Percentiles rank a stretch among this genome's conserved stretches.
phyloP scores from a whole-genome alignment of 2,888 invertebrate genomes.

The Willowsia nigromaculata region DNA sequence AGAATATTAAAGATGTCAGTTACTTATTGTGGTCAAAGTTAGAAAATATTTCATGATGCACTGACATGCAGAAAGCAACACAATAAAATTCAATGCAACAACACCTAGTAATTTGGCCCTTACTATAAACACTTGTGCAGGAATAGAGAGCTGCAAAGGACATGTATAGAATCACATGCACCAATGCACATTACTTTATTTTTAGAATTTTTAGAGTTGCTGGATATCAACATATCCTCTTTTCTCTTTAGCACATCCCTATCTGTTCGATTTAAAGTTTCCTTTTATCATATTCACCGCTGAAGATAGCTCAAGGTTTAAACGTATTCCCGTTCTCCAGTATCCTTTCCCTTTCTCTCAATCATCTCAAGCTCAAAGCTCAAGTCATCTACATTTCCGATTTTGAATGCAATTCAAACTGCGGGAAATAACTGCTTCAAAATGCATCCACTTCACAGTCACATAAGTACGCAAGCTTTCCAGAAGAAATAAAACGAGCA shows the following conservation, averaged over 20 bases:
- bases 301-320: conserved; percentile 35
- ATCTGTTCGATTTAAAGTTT: conserved; percentile 24
- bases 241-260: neutral
- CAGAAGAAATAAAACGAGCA: neutral
- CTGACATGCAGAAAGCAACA: neutral
- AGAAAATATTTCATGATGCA: neutral
- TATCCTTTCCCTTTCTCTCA: conserved; percentile 50
- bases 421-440: conserved; percentile 31
- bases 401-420: conserved; percentile 33
- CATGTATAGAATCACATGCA: no score
- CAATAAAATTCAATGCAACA: neutral
- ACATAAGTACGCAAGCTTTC: neutral
- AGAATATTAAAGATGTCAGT: neutral
- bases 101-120: no score
- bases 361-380: conserved; percentile 13
- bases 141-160: no score
- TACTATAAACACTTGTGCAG: no score
- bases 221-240: no score
- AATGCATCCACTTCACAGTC: conserved; percentile 11
- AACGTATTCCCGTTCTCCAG: conserved; percentile 40
- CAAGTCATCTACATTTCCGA: conserved; percentile 45
- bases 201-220: no score
- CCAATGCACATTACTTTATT: no score
- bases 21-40: conserved; percentile 15
- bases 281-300: conserved; percentile 16